Base-by-base conservation (phyloP, 2,797 vertebrate genomes). In the Euthynnus affinis region DNA sequence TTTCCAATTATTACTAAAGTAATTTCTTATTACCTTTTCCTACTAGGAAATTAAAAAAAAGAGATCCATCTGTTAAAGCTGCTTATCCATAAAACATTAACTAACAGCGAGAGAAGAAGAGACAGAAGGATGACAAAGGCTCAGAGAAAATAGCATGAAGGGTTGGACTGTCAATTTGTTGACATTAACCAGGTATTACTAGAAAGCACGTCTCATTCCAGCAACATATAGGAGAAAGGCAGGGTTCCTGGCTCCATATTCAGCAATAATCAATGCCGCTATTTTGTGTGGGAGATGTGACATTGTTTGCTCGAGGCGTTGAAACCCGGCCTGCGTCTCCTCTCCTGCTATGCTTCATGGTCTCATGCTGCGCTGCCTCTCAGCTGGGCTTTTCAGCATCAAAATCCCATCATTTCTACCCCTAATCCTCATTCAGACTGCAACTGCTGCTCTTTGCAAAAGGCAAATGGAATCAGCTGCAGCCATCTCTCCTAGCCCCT, bases 351-450 rank as follows among this genome's bases (percentile, higher is more conserved):
- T 61, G 77, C 82, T 87, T 83, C 82, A 78, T 40, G 78, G 71
- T 66, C 59, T 81, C 81, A 71, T 4, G 76, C 82, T 79, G 83
- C 1, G 85, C 57, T 68, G 58, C 82, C 49, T 80, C 76, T 86
- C 74, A 76, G 75, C 76, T 73, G 57, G 53, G 62, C 74, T 63
- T 86, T 83, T 84, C 76, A 84, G 18, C 73, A 78, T 86, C 78
- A 84, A 71, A 90, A 87, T 82, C 86, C 83, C 76, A 86, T 87
- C 37, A 81, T 85, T 84, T 84, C 76, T 53, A 71, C 13, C 37
- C 34, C 18, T 89, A 89, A 89, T 90, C 88, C 85, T 80, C 62
- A 61, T 88, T 87, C 87, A 90, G 60, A 68, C 76, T n/a, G 71
- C 63, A 65, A 72, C 78, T 57, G 59, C 73, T 53, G 63, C 77